These are phyloP conservation scores for Pectinophora gossypiella DNA, from an alignment of 1,140 invertebrate species.

Conservation along the genomic window DNA sequence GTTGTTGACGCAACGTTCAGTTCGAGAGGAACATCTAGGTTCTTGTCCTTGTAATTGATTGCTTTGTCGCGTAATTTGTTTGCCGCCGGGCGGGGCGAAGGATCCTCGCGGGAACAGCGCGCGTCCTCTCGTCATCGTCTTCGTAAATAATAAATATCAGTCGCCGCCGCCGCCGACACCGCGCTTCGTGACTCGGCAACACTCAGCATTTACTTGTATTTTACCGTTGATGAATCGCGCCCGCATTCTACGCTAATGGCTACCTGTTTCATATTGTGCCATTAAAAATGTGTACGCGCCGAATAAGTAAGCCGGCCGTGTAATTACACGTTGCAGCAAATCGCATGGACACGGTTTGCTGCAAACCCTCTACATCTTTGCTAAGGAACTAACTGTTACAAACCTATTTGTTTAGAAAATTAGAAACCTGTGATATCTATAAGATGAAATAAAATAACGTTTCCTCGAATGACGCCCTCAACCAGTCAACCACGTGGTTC, in stretches of 20 bases:
- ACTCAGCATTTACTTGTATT: slow-evolving; percentile 33
- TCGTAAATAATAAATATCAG: slow-evolving; percentile 61
- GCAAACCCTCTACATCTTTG: too few relatives aligned
- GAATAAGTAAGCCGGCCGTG: not conserved
- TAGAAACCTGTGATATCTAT: too few relatives aligned
- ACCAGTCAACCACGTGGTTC: too few relatives aligned
- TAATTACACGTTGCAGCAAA: not conserved
- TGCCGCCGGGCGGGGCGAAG: slow-evolving; percentile 40
- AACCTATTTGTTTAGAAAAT: too few relatives aligned
- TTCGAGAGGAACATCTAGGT: slow-evolving; percentile 58
- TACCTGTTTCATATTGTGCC: not conserved
- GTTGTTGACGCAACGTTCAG: slow-evolving; percentile 71
- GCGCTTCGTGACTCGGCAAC: slow-evolving; percentile 33
- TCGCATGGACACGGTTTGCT: not conserved
- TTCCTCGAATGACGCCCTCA: too few relatives aligned
- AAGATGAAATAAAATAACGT: too few relatives aligned
- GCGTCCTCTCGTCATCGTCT: slow-evolving; percentile 47
- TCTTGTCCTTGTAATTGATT: slow-evolving; percentile 72
- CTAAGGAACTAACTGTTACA: too few relatives aligned
- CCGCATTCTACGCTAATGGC: slow-evolving; percentile 9
- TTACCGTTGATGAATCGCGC: slow-evolving; percentile 21
- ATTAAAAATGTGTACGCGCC: slow-evolving; percentile 1
- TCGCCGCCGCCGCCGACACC: slow-evolving; percentile 15
- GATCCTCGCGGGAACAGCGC: slow-evolving; percentile 50
- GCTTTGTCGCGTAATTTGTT: slow-evolving; percentile 75